Evolutionary conservation across 2,888 invertebrate species (phyloP), one percentile per base, ranked within the genome.

Genomic region (Sinelater perroti): DNA sequence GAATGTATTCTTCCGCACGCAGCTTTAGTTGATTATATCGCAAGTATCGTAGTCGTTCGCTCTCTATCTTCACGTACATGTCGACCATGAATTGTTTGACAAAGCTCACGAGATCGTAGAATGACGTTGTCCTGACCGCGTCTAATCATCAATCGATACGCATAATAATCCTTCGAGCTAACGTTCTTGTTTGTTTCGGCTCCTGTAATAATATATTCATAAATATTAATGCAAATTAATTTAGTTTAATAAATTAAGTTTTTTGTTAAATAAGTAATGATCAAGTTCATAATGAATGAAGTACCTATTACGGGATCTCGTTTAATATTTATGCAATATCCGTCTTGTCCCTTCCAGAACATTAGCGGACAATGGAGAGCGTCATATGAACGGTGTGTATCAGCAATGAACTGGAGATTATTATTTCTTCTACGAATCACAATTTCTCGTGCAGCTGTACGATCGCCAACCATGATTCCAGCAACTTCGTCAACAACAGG

Each of bases 311-410:
- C 2, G n/a, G 18, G 24, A 42, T 28, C 14, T 14, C 26, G 30
- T 45, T 28, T 66, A n/a, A 67, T 60, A 8, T 16, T 26, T 42
- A 68, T 62, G 60, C 66, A 28, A 64, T 69, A 69, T 53, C 62
- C 60, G 61, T 66, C 66, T 28, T 68, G 65, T 36, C 64, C 66
- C 54, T 54, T 55, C 46, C 64, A 65, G 55, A 70, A 69, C 20
- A 68, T 55, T 17, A 67, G 26, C 21, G 67, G 67, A 61, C 79
- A 79, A 60, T 74, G 71, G 35, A 79, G 63, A 17, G 77, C 69
- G 55, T 78, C 75, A 55, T 72, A 75, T 36, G 67, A 65, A 17
- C 70, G 64, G 49, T 72, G 72, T n/a, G 40, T 38, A 40, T 49
- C 49, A 6, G 33, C 33, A 3, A 49, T 30, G 4, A 20, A 36